phyloP scores from a whole-genome alignment of 2,113 vertebrate genomes.

The Ammodytes marinus region DNA sequence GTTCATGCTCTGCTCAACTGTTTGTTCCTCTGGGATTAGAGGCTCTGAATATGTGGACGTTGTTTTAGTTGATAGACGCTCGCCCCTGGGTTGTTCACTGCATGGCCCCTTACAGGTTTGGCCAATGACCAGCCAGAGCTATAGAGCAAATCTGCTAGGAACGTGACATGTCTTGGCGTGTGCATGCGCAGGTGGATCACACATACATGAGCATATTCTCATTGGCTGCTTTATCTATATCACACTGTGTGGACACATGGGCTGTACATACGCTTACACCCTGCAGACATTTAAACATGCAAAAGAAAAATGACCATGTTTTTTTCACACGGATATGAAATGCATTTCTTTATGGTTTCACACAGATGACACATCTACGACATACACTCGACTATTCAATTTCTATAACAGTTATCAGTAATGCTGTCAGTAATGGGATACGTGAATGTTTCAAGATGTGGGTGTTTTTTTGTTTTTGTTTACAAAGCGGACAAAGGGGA shows the following conservation, averaged over 20 bases:
- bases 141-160: constrained; percentile 4
- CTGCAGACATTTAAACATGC: constrained; percentile 18
- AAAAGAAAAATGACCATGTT: background rate
- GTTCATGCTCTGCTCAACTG: constrained; percentile 74
- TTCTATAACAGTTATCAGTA: constrained; percentile 34
- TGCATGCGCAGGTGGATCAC: constrained; percentile 4
- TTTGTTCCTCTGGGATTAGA: constrained; percentile 74
- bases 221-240: constrained; percentile 6
- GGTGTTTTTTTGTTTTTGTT: constrained; percentile 40
- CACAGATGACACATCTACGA: constrained; percentile 1
- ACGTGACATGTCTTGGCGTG: background rate
- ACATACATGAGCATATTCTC: background rate
- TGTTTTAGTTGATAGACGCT: constrained; percentile 63
- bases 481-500: constrained; percentile 39
- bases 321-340: constrained; percentile 5
- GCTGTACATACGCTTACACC: background rate
- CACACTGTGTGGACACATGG: constrained; percentile 1
- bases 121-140: constrained; percentile 28
- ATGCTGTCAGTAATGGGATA: constrained; percentile 32
- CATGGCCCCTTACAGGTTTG: constrained; percentile 18
- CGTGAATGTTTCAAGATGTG: constrained; percentile 32
- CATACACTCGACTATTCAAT: background rate
- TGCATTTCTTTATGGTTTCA: constrained; percentile 20
- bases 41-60: constrained; percentile 63
- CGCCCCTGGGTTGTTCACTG: constrained; percentile 30